Evolutionary conservation across 2,888 invertebrate genomes (phyloP).

Genomic region (Boloria euphrosyne): DNA sequence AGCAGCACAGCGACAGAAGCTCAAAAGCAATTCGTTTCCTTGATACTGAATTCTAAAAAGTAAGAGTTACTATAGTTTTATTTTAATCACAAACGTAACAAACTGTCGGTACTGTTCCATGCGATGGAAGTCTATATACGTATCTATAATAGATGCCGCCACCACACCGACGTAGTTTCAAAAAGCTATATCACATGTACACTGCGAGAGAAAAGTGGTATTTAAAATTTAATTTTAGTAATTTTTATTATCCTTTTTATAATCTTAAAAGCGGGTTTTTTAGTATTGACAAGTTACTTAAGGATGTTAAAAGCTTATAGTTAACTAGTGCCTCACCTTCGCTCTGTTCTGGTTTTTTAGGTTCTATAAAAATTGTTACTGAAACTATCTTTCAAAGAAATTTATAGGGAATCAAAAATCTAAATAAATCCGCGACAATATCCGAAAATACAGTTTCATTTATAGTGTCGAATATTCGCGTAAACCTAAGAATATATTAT

Average conservation of each 20-base stretch:
- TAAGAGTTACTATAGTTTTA: slow-evolving; percentile 8
- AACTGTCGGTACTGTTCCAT: slow-evolving; percentile 16
- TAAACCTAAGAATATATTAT: too few species aligned
- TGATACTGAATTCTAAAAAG: slow-evolving; percentile 15
- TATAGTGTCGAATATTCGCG: too few species aligned
- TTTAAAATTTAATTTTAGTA: neutral
- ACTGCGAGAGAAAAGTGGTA: slow-evolving; percentile 7
- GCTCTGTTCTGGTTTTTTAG: too few species aligned
- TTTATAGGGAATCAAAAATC: too few species aligned
- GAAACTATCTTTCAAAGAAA: too few species aligned
- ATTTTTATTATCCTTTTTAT: neutral
- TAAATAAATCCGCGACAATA: too few species aligned
- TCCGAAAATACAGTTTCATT: too few species aligned
- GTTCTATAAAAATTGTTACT: too few species aligned
- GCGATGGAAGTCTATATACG: slow-evolving; percentile 1
- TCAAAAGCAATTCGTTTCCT: slow-evolving; percentile 14
- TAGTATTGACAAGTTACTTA: too few species aligned
- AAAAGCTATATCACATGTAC: slow-evolving; percentile 33
- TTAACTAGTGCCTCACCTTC: too few species aligned
- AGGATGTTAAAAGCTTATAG: too few species aligned
- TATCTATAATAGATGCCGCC: neutral
- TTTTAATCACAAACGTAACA: slow-evolving; percentile 21
- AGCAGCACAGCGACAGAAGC: slow-evolving; percentile 4
- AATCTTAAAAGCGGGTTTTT: neutral
- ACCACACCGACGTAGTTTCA: slow-evolving; percentile 28